Evolutionary conservation across 2,113 vertebrate genomes (phyloP).

Genomic region (Plecturocebus donacophilus): DNA sequence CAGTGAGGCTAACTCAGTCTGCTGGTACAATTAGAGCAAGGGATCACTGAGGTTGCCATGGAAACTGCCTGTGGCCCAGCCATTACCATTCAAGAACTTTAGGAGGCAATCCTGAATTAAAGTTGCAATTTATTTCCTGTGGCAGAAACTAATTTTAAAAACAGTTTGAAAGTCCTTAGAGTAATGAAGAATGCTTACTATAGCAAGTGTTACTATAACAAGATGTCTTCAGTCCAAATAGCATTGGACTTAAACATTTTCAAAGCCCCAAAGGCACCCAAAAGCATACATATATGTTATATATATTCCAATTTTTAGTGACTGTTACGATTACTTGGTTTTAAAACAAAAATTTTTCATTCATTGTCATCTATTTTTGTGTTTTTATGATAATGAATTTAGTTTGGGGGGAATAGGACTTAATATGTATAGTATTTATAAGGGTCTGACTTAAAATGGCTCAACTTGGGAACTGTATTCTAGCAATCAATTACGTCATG

Average conservation of each 20-base stretch:
- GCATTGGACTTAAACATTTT: neutral
- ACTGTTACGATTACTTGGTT: neutral
- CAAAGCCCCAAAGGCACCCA: neutral
- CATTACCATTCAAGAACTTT: slow-evolving; percentile 59
- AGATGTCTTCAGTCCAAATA: neutral
- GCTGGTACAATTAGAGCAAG: slow-evolving; percentile 47
- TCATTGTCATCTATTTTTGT: neutral
- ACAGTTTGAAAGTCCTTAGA: slow-evolving; percentile 9
- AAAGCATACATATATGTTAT: neutral
- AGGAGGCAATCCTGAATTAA: slow-evolving; percentile 59
- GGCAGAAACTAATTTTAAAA: slow-evolving; percentile 55
- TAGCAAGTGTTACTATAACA: slow-evolving; percentile 25
- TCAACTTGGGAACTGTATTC: neutral
- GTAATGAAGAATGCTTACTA: slow-evolving; percentile 50
- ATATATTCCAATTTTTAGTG: neutral
- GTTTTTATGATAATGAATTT: neutral
- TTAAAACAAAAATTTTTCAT: neutral
- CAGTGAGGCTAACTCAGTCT: slow-evolving; percentile 41
- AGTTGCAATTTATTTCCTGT: slow-evolving; percentile 63
- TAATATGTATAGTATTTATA: neutral
- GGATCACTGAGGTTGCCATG: slow-evolving; percentile 53
- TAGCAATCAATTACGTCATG: neutral
- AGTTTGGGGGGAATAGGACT: neutral
- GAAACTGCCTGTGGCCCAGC: slow-evolving; percentile 49
- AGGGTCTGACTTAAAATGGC: neutral